phyloP scores from a whole-genome alignment of 2,888 invertebrate genomes.

The Dicyrtoma fusca region DNA sequence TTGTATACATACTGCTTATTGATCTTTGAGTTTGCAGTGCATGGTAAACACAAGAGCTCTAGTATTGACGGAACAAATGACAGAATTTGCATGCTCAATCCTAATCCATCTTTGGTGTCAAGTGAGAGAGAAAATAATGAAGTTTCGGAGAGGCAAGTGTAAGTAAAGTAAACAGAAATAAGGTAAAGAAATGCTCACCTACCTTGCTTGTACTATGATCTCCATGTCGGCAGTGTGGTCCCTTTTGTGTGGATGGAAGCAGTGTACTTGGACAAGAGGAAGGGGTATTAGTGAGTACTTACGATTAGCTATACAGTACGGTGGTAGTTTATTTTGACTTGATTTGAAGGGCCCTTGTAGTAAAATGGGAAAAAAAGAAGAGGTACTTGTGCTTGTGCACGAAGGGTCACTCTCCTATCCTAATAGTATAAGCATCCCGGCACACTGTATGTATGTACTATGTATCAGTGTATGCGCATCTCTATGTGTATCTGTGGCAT shows the following conservation, averaged over 20 bases:
- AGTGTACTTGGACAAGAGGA: not conserved
- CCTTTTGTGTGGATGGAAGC: not conserved
- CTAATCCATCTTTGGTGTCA: conserved; percentile 20
- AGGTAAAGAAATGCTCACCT: not conserved
- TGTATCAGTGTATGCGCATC: not conserved
- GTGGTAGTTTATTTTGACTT: too few relatives aligned
- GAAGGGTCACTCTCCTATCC: too few relatives aligned
- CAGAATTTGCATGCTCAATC: conserved; percentile 13
- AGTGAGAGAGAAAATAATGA: conserved; percentile 11
- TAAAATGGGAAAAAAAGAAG: not conserved
- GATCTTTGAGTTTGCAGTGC: too few relatives aligned
- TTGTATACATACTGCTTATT: too few relatives aligned
- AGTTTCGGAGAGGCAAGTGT: not conserved
- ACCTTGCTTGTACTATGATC: too few relatives aligned
- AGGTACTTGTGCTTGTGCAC: not conserved
- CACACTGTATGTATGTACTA: not conserved
- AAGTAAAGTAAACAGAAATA: not conserved
- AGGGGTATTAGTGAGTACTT: not conserved
- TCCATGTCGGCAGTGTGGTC: not conserved
- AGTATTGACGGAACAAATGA: not conserved
- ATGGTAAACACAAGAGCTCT: too few relatives aligned
- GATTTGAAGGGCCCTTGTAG: conserved; percentile 1
- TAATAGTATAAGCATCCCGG: not conserved
- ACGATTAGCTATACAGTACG: too few relatives aligned
- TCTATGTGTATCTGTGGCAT: too few relatives aligned